Evolutionary conservation across 2,888 invertebrate genomes (phyloP).

Genomic region (Trissonchulus latispiculum): DNA sequence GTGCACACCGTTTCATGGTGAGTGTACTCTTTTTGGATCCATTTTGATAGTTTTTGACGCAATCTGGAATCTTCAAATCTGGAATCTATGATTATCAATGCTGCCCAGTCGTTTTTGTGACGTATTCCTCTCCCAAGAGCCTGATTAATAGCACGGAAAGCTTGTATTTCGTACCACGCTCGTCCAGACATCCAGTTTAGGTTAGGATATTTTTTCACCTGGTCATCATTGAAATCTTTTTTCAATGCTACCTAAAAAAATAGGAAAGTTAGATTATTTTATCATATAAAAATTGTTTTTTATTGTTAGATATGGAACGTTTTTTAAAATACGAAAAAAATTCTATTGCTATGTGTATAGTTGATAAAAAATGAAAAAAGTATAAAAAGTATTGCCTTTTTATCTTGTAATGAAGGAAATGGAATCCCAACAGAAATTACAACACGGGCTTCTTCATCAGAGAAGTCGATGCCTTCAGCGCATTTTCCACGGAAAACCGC

Average conservation of each 20-base stretch:
- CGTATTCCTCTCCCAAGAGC: constrained; percentile 56
- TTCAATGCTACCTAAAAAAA: constrained; percentile 54
- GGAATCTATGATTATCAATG: constrained; percentile 62
- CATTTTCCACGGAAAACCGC: constrained; percentile 65
- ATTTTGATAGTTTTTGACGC: no score
- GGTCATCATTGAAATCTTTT: constrained; percentile 57
- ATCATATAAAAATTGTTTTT: no score
- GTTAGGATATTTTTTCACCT: no score
- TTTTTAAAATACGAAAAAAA: no score
- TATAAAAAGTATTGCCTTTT: constrained; percentile 46
- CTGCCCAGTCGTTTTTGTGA: constrained; percentile 63
- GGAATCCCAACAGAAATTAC: constrained; percentile 65
- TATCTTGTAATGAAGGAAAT: constrained; percentile 58
- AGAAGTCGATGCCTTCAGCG: constrained; percentile 71
- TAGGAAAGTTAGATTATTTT: neutral
- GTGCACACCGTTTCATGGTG: no score
- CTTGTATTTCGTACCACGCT: constrained; percentile 60
- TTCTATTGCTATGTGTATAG: no score
- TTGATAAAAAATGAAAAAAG: no score
- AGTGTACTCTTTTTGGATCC: no score
- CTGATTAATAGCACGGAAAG: constrained; percentile 64
- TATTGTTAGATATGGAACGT: no score
- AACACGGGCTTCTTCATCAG: constrained; percentile 65
- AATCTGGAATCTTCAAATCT: constrained; percentile 45
- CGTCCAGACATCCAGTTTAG: constrained; percentile 53